phyloP scores from a whole-genome alignment of 2,797 vertebrate species.

The Apogon talboti region DNA sequence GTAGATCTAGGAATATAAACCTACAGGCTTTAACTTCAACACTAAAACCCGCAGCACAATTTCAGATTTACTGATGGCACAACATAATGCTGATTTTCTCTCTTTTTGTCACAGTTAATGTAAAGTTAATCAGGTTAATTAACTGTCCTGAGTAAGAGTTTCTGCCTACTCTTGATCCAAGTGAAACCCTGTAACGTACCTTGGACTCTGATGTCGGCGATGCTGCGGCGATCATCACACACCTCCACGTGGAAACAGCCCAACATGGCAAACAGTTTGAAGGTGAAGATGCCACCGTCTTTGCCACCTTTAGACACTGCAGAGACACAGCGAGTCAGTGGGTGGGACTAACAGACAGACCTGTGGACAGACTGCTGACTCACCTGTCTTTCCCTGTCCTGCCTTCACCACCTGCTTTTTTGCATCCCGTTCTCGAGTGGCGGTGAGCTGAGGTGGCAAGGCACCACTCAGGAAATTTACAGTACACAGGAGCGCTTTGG shows the following conservation, averaged over 20 bases:
- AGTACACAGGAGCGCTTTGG: slow-evolving; percentile 91
- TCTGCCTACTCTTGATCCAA: no score
- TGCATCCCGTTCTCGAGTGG: slow-evolving; percentile 45
- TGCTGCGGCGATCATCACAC: slow-evolving; percentile 88
- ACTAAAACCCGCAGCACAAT: no score
- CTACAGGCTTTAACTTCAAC: no score
- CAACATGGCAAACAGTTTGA: slow-evolving; percentile 90
- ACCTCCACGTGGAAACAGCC: slow-evolving; percentile 90
- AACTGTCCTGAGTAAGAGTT: no score
- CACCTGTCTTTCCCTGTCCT: slow-evolving; percentile 82
- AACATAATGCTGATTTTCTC: no score
- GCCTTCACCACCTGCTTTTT: slow-evolving; percentile 63
- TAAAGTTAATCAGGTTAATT: no score
- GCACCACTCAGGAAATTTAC: slow-evolving; percentile 87
- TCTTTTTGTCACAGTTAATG: no score
- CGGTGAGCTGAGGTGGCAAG: slow-evolving; percentile 73
- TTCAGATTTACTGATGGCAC: no score
- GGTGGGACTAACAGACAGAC: neutral
- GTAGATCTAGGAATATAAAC: no score
- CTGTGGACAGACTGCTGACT: neutral
- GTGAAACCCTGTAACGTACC: slow-evolving; percentile 83
- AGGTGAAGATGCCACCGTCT: slow-evolving; percentile 86
- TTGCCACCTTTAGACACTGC: slow-evolving; percentile 83
- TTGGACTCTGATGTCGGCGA: slow-evolving; percentile 93
- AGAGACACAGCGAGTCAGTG: neutral